These are phyloP conservation scores for Microctenopoma stevenorrisi DNA, from an alignment of 2,797 vertebrate genomes.

Conservation along the genomic window DNA sequence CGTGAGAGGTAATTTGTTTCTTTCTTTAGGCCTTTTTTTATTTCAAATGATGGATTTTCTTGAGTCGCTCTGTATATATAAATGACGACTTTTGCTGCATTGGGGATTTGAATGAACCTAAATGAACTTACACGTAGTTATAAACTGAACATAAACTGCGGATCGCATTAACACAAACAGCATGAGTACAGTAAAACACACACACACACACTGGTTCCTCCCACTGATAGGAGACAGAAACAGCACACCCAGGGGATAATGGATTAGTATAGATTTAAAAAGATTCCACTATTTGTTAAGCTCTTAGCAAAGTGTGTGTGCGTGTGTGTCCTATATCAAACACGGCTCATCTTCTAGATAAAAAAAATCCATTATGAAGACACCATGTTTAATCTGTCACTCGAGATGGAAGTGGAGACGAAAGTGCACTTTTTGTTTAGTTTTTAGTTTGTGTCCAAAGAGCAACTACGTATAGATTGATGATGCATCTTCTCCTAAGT, in stretches of 20 bases:
- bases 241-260: slow-evolving; percentile 82
- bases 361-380: slow-evolving; percentile 45
- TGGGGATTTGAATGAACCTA: slow-evolving; percentile 9
- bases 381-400: slow-evolving; percentile 53
- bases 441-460: not conserved
- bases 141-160: not conserved
- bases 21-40: slow-evolving; percentile 15
- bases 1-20: slow-evolving; percentile 28
- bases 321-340: slow-evolving; percentile 52
- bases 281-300: slow-evolving; percentile 78
- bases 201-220: slow-evolving; percentile 18
- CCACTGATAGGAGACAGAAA: slow-evolving; percentile 63
- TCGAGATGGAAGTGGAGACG: slow-evolving; percentile 29
- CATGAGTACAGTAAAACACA: slow-evolving; percentile 22
- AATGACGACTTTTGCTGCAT: not conserved
- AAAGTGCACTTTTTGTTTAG: not conserved
- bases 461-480: slow-evolving; percentile 3
- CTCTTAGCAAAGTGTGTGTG: slow-evolving; percentile 59
- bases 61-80: not conserved
- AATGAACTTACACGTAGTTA: slow-evolving; percentile 2
- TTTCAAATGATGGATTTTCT: not conserved
- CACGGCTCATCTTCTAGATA: slow-evolving; percentile 54
- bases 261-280: slow-evolving; percentile 88
- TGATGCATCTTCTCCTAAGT: not conserved
- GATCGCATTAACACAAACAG: slow-evolving; percentile 26